phyloP scores from a whole-genome alignment of 2,113 vertebrate species.

The Actenoides hombroni region DNA sequence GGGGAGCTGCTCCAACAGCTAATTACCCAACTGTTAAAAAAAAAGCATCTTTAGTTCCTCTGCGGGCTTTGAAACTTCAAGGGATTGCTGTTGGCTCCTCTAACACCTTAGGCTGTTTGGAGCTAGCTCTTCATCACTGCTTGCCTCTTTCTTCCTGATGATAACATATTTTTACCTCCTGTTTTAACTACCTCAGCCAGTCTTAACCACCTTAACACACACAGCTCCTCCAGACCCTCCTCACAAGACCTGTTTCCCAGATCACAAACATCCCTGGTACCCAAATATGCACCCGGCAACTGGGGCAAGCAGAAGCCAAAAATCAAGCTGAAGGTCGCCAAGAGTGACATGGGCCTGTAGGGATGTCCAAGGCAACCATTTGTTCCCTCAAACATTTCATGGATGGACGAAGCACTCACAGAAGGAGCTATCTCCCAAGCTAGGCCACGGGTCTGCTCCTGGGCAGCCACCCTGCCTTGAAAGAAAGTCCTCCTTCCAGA shows the following conservation, averaged over 20 bases:
- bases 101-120: not conserved
- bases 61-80: not conserved
- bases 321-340: not conserved
- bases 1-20: not conserved
- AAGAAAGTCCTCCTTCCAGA: not conserved
- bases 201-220: fast-evolving
- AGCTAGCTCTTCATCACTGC: not conserved
- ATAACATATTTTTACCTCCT: not conserved
- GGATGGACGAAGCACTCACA: not conserved
- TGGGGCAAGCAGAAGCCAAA: fast-evolving
- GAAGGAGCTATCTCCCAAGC: not conserved
- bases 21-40: not conserved
- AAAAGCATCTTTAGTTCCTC: not conserved
- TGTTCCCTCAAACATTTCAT: not conserved
- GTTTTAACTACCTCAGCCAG: not conserved
- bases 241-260: not conserved
- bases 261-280: not conserved
- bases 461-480: fast-evolving
- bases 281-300: not conserved
- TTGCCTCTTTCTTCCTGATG: not conserved
- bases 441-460: not conserved
- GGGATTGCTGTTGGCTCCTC: not conserved
- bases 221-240: not conserved
- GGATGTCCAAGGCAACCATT: not conserved
- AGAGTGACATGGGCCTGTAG: fast-evolving